Evolutionary conservation across 92 coral and sea anemone species (phyloP).

Genomic region (Metridium senile): DNA sequence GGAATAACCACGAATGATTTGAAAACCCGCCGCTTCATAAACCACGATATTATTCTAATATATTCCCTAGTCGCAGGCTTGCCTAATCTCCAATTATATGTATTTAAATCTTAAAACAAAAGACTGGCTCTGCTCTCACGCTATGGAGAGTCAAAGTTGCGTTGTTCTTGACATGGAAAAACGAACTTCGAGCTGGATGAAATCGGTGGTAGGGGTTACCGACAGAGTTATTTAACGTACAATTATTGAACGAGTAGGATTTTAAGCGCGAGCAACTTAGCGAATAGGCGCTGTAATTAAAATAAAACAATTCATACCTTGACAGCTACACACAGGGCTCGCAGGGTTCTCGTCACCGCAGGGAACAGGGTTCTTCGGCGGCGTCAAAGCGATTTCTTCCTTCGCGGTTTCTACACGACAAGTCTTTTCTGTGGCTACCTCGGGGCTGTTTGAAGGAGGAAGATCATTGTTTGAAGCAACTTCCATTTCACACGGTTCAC

Average conservation of each 20-base stretch:
- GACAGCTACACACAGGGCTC: constrained; percentile 84
- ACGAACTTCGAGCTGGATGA: too few relatives aligned
- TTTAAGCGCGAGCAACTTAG: too few relatives aligned
- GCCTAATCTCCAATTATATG: constrained; percentile 92
- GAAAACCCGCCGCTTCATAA: constrained; percentile 24
- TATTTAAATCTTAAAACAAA: constrained; percentile 89
- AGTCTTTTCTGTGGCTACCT: constrained; percentile 25
- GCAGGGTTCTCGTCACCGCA: constrained; percentile 75
- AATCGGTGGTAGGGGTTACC: too few relatives aligned
- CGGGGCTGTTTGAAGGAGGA: constrained; percentile 8
- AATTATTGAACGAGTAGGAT: too few relatives aligned
- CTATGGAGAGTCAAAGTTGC: constrained; percentile 62
- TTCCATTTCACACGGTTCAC: not conserved
- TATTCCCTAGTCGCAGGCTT: constrained; percentile 68
- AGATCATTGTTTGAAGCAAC: not conserved
- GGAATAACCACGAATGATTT: constrained; percentile 5
- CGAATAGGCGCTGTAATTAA: too few relatives aligned
- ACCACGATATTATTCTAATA: constrained; percentile 62
- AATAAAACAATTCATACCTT: constrained; percentile 53
- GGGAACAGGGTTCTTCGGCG: constrained; percentile 62
- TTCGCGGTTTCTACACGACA: constrained; percentile 21
- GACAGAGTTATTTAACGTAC: too few relatives aligned
- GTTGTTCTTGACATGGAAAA: not conserved
- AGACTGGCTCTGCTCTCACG: constrained; percentile 75
- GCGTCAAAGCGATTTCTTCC: constrained; percentile 23